Base-by-base conservation (phyloP, 2,113 vertebrate species). In the Poecile atricapillus region DNA sequence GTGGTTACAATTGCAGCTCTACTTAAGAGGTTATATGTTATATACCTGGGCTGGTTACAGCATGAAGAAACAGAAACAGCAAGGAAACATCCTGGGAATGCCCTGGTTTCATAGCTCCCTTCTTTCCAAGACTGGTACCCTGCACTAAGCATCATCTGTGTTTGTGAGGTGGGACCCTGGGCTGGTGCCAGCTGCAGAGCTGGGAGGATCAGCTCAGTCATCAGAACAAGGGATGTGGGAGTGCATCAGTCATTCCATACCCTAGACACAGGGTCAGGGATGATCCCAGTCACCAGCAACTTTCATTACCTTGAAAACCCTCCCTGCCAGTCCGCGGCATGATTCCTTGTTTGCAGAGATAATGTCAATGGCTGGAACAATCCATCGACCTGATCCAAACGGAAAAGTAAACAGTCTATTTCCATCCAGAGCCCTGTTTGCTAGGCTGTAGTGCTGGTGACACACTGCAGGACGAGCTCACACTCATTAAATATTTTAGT, bases 301-400 rank as follows among this genome's bases (percentile, higher is more conserved):
- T 70, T 82, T 59, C 46, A 15, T 73, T 65, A 58, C 65, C 46
- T 62, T 67, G 53, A 76, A 73, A 82, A 50, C 37, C 18, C 25
- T 10, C 15, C 4, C 50, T 67, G 31, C 35, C 37, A 10, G 33
- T 77, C 39, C 27, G 62, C 55, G 62, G 30, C 31, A 11, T 67
- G 74, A 82, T 71, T 79, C 56, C 70, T 52, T 90, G 53, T 94
- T 94, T 97, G 76, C 56, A 67, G 93, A 95, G 86, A 60, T 83
- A 89, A 93, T 94, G 90, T 83, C 85, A 87, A 43, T 46, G 89
- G 43, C 52, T 86, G 89, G 87, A 95, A 96, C 58, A 93, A 79
- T 80, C 77, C 83, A 62, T 60, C 2, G 3, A 23, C 75, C 46
- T 65, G 65, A 77, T 43, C 78, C n/a, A 56, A 8, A 64, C 9